Evolutionary conservation across 2,113 vertebrate genomes (phyloP), one percentile per base, ranked within the genome.

Genomic region (Dicrurus megarhynchus): DNA sequence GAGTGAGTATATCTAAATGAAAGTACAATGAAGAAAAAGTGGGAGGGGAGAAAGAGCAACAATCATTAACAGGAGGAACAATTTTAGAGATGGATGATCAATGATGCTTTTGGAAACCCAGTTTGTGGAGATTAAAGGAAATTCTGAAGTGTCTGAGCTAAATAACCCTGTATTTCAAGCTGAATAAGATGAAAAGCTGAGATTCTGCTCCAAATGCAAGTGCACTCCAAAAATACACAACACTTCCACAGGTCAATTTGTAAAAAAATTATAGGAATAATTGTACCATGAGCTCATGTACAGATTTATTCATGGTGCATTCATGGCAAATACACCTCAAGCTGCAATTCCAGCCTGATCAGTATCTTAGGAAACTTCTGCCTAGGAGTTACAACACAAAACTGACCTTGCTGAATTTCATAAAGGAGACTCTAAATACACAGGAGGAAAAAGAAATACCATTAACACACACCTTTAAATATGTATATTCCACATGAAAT

Each of bases 81-180:
- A 47, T 87, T 93, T 52, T 69, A 73, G 87, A 89, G 65, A 37
- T 53, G 56, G 52, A 92, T 84, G 20, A 71, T 74, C 78, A 64
- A 32, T 42, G 32, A 30, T 52, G 37, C 30, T 79, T 90, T 73
- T 44, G 41, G 42, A 42, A 94, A 71, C 23, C 52, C 26, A 71
- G 44, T 69, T 81, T 65, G 52, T 76, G 46, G 60, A 95, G 85
- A 90, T 86, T 79, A 94, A 93, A 94, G 71, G 46, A 64, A 68
- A 67, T 70, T 52, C 79, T 80, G 56, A 84, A 82, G 57, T 44
- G n/a, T 12, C 73, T 28, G 53, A 79, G 26, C 32, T 89, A 81
- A 90, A 74, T 39, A 86, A 77, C 19, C n/a, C 27, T 52, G 33
- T 35, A 49, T 84, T 95, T 92, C 44, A 75, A 32, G 28, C 23